A percentile compares a stretch with the other conserved stretches of the same genome.
These are phyloP conservation scores for Smutsia temminckii DNA, from an alignment of 2,797 vertebrate species.

Conservation along the genomic window DNA sequence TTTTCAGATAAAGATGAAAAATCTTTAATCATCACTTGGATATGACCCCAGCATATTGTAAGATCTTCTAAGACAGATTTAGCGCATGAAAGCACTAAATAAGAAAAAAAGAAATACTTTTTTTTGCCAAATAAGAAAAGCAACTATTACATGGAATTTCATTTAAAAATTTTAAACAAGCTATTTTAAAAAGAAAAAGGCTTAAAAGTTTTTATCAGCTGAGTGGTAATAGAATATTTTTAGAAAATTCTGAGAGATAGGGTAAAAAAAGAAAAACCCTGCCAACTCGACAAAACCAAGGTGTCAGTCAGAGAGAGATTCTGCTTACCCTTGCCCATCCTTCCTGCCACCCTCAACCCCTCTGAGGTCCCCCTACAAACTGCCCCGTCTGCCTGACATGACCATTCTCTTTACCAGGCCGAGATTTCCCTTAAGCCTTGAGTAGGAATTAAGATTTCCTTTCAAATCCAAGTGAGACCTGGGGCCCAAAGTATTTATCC, in stretches of 20 bases:
- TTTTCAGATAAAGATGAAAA: conserved; percentile 65
- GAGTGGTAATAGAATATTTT: conserved; percentile 41
- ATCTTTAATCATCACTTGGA: conserved; percentile 51
- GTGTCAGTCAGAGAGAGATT: neutral
- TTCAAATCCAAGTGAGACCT: neutral
- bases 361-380: neutral
- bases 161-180: neutral
- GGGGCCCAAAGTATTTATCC: neutral
- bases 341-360: neutral
- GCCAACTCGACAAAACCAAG: neutral
- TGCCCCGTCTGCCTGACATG: neutral
- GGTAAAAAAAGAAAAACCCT: neutral
- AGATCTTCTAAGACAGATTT: conserved; percentile 27
- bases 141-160: neutral
- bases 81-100: neutral
- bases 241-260: neutral
- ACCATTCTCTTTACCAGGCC: neutral
- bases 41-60: conserved; percentile 51
- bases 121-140: neutral
- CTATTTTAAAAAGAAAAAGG: conserved; percentile 12
- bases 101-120: neutral
- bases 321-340: neutral
- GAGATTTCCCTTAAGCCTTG: neutral
- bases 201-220: neutral
- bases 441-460: neutral